These are phyloP conservation scores for Myotis myotis DNA, from an alignment of 2,797 vertebrate genomes.

Conservation along the genomic window DNA sequence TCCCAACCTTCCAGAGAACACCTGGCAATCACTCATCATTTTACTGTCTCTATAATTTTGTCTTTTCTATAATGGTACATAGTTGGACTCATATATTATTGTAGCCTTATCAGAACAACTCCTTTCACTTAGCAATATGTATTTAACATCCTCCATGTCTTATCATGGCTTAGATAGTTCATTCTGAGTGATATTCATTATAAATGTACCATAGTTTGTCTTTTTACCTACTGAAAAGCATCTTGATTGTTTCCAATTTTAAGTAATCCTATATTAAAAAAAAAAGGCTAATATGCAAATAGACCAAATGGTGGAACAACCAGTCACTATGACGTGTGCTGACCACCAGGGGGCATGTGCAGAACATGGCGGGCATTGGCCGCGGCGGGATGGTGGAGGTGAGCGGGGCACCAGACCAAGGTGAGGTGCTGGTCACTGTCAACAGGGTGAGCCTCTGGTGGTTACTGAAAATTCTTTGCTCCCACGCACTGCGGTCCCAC, in stretches of 20 bases:
- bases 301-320: no score
- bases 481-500: rapidly evolving
- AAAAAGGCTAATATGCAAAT: no score
- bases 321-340: no score
- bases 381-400: no score
- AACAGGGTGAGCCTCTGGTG: no score
- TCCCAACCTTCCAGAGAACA: background rate
- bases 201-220: background rate
- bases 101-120: background rate
- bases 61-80: background rate
- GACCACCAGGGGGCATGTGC: no score
- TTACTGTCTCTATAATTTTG: background rate
- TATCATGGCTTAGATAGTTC: background rate
- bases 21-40: background rate
- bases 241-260: background rate
- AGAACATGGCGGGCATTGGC: no score
- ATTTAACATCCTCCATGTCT: background rate
- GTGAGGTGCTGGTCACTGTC: no score
- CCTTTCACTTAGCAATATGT: background rate
- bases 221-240: background rate
- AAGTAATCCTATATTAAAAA: background rate
- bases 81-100: background rate
- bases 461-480: no score
- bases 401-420: no score
- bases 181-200: background rate